Conservation (phyloP, 2,797 vertebrate species). For the Myoxocephalus aenaeus region DNA sequence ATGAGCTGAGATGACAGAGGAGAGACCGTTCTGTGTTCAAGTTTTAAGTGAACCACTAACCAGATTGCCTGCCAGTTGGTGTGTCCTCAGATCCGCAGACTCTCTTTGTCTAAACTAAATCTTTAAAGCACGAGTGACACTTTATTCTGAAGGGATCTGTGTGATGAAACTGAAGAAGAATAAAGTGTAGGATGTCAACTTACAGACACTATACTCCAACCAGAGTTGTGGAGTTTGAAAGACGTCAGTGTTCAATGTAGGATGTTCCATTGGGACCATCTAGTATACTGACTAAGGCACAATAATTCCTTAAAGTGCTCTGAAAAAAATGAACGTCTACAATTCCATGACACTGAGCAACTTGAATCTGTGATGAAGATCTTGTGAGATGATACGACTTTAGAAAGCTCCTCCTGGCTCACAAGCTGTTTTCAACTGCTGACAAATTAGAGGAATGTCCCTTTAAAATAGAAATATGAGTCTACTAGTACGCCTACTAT, state of each 20-base stretch:
- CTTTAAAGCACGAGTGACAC: slow-evolving; percentile 3
- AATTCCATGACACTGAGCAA: background rate
- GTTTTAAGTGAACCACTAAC: slow-evolving; percentile 27
- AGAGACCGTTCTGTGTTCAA: slow-evolving; percentile 21
- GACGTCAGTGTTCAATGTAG: background rate
- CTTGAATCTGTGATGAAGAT: background rate
- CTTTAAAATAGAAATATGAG: background rate
- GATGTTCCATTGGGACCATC: background rate
- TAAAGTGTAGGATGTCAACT: background rate
- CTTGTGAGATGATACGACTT: background rate
- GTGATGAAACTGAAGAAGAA: background rate
- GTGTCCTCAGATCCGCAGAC: slow-evolving; percentile 33
- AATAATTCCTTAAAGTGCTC: background rate
- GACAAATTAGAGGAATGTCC: background rate
- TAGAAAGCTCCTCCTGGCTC: too few relatives aligned
- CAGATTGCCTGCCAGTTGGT: slow-evolving; percentile 56
- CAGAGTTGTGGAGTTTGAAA: background rate
- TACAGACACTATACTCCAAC: background rate
- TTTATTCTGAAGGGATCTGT: slow-evolving; percentile 12
- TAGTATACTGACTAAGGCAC: background rate
- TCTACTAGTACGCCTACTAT: too few relatives aligned
- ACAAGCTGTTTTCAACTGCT: background rate
- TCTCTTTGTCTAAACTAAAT: slow-evolving; percentile 27
- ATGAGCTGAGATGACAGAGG: background rate
- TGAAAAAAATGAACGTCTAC: background rate